Evolutionary conservation across 2,797 vertebrate species (phyloP).

Genomic region (Danio choprae): DNA sequence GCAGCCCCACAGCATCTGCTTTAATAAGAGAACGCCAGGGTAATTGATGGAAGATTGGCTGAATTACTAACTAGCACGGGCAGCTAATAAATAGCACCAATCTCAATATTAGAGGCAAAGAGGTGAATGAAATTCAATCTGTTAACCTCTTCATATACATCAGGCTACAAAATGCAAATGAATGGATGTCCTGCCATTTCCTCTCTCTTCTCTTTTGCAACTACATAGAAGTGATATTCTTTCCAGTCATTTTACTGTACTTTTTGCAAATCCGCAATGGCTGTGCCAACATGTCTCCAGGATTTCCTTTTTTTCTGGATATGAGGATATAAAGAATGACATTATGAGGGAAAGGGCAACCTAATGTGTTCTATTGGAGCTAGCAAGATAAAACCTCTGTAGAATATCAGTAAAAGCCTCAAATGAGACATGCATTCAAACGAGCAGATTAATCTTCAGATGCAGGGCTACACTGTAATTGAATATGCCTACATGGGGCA

Average conservation of each 20-base stretch:
- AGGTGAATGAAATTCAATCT: conserved; percentile 29
- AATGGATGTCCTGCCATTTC: conserved; percentile 7
- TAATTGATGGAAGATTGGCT: conserved; percentile 71
- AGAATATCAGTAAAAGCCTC: conserved; percentile 75
- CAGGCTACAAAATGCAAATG: conserved; percentile 16
- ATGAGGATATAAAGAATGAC: conserved; percentile 32
- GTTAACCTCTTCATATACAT: conserved; percentile 39
- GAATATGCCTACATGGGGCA: conserved; percentile 77
- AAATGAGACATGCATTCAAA: conserved; percentile 78
- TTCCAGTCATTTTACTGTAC: neutral
- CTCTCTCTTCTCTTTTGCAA: conserved; percentile 1
- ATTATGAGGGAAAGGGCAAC: conserved; percentile 42
- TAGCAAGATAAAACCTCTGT: conserved; percentile 68
- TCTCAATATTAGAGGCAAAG: conserved; percentile 38
- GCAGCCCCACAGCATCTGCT: conserved; percentile 75
- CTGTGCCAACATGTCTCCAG: conserved; percentile 14
- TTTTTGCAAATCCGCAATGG: conserved; percentile 23
- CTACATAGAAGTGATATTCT: neutral
- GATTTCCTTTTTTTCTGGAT: conserved; percentile 40
- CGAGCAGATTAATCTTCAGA: conserved; percentile 76
- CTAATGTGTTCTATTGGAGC: conserved; percentile 68
- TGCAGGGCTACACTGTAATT: conserved; percentile 71
- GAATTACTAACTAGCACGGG: conserved; percentile 60
- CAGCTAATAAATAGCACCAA: conserved; percentile 53
- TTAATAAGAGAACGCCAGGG: conserved; percentile 70